Base-by-base conservation (phyloP, 2,113 vertebrate species). In the Clarias macrocephalus region DNA sequence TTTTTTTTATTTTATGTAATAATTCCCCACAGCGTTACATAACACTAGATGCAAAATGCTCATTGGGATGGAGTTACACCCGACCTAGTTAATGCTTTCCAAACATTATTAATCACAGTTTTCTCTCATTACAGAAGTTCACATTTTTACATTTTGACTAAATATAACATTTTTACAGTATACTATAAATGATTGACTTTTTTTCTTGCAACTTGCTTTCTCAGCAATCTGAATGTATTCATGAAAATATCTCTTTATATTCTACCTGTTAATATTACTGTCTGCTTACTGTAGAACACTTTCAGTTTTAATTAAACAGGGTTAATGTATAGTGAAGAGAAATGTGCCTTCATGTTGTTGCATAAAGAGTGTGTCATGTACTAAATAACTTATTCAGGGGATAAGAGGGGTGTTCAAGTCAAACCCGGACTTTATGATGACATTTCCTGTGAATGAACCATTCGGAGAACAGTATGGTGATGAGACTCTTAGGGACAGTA, bases 1-100 rank as follows among this genome's bases (percentile, higher is more conserved):
- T 81, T 81, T 19, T 21, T 23, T 19, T 59, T 33, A 0, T 15
- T 1, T 77, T 19, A 10, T 79, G 75, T 56, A 28, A 79, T 54
- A 28, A 83, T 83, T 83, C 48, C 82, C 52, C 56, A 18, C 48
- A 70, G 63, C 56, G 82, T 83, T 83, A 70, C 66, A 54, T 83
- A 48, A 83, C 28, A 70, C 25, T n/a, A 83, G 65, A 70, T 79
- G 75, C 75, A 18, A 42, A 30, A 11, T 70, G 11, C 9, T 7
- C 52, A 70, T 56, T 83, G 18, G 12, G n/a, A 2, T 68, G 5
- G 60, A 83, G 65, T 70, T 33, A 56, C 75, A 79, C 57, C 21
- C 57, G 1, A 0, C 15, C 13, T 73, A 8, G 5, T 73, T 25
- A 42, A 30, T 42, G 25, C 56, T 19, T 60, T 28, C 66, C 33